Evolutionary conservation across 2,113 vertebrate genomes (phyloP), one percentile per base, ranked within the genome.

Genomic region (Cryptotis parvus): DNA sequence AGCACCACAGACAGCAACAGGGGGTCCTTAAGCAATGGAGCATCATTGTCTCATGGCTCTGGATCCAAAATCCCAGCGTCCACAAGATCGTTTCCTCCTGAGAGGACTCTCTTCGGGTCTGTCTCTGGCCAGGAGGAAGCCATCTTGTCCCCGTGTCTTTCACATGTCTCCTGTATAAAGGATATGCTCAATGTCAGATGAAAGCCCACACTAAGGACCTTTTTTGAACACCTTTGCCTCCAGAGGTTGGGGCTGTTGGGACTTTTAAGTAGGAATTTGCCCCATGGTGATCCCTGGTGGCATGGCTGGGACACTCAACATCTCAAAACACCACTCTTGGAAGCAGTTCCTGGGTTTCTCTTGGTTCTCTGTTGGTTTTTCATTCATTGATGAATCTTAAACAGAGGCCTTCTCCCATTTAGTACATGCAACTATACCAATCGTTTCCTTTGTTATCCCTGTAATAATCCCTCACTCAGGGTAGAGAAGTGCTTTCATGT

Each of bases 241-340:
- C 77, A 88, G 26, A 18, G 79, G 29, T 16, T 35, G 55, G 31
- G 24, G 24, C 18, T 58, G 26, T 61, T 85, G 84, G 43, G 45
- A 72, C n/a, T 73, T n/a, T 85, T 35, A 90, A 6, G 26, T n/a
- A 35, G 27, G 18, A 80, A 79, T 72, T 45, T 68, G 1, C 18
- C 55, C 55, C 18, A 6, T 24, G 22, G 55, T n/a, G 33, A 29
- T 14, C 43, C 16, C 20, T 16, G 22, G 10, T 24, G 29, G 35
- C 80, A 24, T 82, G 4, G 2, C 4, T 2, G 10, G 73, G 68
- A 58, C 0, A 43, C 31, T 63, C 26, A 35, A 39, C 12, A 61
- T 35, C 79, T 8, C 11, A 63, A 90, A 90, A 69, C 41, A 86
- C 84, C 35, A 41, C 63, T 69, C 63, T 73, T 90, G 90, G 49